phyloP scores from a whole-genome alignment of 2,113 vertebrate genomes.

The Prinia subflava region DNA sequence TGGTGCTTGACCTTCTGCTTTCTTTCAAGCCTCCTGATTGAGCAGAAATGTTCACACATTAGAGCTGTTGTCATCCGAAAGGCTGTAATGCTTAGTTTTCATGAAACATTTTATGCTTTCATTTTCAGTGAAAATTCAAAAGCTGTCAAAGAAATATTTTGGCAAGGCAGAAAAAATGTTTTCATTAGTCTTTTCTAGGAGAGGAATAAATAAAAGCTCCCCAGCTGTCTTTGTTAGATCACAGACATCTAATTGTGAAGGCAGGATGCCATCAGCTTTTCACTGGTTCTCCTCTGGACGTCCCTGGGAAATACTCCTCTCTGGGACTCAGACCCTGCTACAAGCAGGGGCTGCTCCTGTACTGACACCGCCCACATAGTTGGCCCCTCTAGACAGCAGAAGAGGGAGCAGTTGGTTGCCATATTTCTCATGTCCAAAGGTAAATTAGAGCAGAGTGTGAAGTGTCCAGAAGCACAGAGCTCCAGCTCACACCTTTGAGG shows the following conservation, averaged over 20 bases:
- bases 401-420: not conserved
- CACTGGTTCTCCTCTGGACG: not conserved
- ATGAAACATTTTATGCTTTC: not conserved
- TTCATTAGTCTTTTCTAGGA: not conserved
- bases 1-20: not conserved
- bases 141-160: not conserved
- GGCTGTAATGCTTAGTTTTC: not conserved
- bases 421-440: not conserved
- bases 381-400: not conserved
- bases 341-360: not conserved
- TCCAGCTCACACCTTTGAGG: not conserved
- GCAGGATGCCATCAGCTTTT: not conserved
- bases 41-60: not conserved
- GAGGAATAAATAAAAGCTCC: not conserved
- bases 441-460: not conserved
- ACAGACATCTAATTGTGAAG: not conserved
- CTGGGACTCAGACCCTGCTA: not conserved
- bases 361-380: fast-evolving
- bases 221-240: not conserved
- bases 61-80: not conserved
- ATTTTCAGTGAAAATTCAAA: constrained; percentile 23
- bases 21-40: not conserved
- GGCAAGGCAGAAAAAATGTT: not conserved
- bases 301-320: not conserved
- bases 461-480: not conserved